These are phyloP conservation scores for Prochilodus magdalenae DNA, from an alignment of 2,113 vertebrate species.

Conservation along the genomic window DNA sequence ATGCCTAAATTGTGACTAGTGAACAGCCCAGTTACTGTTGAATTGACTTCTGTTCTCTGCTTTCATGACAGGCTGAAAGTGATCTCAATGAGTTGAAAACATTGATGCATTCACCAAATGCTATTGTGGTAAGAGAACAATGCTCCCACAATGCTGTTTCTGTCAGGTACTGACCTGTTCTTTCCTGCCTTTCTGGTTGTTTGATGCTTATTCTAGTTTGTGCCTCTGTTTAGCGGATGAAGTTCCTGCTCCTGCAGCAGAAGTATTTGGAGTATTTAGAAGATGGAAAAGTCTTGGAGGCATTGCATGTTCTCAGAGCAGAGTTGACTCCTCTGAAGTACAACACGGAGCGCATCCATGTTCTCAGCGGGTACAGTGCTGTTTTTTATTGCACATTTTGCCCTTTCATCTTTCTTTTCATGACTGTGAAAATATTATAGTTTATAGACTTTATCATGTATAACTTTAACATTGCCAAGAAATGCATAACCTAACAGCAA, in stretches of 20 bases:
- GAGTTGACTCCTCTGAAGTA: slow-evolving; percentile 96
- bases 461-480: not conserved
- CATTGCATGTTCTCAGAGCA: slow-evolving; percentile 92
- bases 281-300: slow-evolving; percentile 96
- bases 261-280: slow-evolving; percentile 98
- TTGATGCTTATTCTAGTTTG: not conserved
- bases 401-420: not conserved
- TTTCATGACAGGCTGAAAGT: slow-evolving; percentile 90
- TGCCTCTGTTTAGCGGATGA: slow-evolving; percentile 87
- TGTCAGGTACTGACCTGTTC: not conserved
- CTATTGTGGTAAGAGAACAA: slow-evolving; percentile 90
- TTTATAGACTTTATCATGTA: not conserved
- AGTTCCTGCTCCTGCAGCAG: slow-evolving; percentile 97
- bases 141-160: not conserved
- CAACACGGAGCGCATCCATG: slow-evolving; percentile 94
- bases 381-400: not conserved
- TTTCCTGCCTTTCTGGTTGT: not conserved
- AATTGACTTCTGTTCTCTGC: slow-evolving; percentile 41
- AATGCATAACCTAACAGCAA: no score
- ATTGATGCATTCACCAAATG: slow-evolving; percentile 95
- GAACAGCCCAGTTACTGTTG: not conserved
- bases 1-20: not conserved
- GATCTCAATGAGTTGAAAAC: slow-evolving; percentile 98
- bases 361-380: slow-evolving; percentile 89
- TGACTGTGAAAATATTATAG: not conserved